phyloP scores from a whole-genome alignment of 2,797 vertebrate genomes.

The Heliangelus exortis region DNA sequence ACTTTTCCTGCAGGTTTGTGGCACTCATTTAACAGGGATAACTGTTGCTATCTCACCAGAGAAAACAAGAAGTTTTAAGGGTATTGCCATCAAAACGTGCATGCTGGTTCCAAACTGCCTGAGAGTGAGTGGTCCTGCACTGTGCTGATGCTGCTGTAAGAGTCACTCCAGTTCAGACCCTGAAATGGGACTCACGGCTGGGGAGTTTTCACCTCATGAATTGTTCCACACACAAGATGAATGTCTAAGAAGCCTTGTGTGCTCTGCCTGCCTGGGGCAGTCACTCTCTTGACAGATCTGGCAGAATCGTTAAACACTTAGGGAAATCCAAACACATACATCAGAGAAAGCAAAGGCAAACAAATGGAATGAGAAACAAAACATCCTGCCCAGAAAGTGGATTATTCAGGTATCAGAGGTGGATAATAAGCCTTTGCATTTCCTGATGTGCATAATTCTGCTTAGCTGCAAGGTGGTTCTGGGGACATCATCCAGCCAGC shows the following conservation, averaged over 20 bases:
- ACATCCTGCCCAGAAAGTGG: not conserved
- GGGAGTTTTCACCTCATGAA: not conserved
- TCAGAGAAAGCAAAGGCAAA: not conserved
- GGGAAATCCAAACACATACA: not conserved
- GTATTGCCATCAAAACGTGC: not conserved
- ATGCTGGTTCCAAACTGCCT: not conserved
- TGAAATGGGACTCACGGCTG: not conserved
- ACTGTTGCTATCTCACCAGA: not conserved
- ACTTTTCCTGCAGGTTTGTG: not conserved
- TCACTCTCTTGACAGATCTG: not conserved
- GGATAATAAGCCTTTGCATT: not conserved
- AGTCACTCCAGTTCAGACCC: not conserved
- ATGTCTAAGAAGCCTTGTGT: not conserved
- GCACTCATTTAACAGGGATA: not conserved
- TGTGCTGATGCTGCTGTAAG: not conserved
- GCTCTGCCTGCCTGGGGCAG: not conserved
- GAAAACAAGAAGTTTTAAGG: not conserved
- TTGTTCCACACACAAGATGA: fast-evolving
- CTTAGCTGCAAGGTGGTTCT: not conserved
- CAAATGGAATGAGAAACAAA: not conserved
- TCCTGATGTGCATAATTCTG: not conserved
- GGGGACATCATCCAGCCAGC: not conserved
- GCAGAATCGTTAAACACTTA: not conserved
- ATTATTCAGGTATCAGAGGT: not conserved
- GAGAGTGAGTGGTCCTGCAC: not conserved